Percentiles rank a stretch among this genome's conserved stretches.
These are phyloP conservation scores for Drosophila cardini DNA, from an alignment of 1,140 invertebrate genomes.

Conservation along the genomic window DNA sequence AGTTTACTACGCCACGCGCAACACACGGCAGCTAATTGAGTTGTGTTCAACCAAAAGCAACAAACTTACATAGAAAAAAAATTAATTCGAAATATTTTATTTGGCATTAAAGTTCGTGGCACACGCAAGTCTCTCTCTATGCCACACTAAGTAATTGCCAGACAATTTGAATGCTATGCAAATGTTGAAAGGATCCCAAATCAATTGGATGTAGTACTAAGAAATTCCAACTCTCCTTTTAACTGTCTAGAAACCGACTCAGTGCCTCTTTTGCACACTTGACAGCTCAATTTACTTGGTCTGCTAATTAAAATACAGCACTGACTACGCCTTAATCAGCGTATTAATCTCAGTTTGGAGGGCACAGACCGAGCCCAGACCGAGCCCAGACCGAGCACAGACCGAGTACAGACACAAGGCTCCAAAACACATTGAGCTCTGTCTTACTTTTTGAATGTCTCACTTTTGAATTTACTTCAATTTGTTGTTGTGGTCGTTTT, in stretches of 20 bases:
- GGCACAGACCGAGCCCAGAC: conserved; percentile 28
- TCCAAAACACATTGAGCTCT: conserved; percentile 13
- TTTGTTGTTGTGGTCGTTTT: conserved; percentile 9
- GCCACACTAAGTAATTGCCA: conserved; percentile 46
- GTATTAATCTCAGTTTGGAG: conserved; percentile 70
- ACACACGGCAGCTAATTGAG: conserved; percentile 68
- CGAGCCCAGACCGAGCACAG: conserved; percentile 23
- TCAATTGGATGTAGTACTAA: conserved; percentile 39
- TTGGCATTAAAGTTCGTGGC: conserved; percentile 47
- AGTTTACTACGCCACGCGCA: conserved; percentile 57
- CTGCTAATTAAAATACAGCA: conserved; percentile 55
- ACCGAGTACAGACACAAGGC: conserved; percentile 36
- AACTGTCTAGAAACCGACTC: conserved; percentile 45
- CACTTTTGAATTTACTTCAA: conserved; percentile 46
- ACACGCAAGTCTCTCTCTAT: conserved; percentile 56
- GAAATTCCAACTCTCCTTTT: conserved; percentile 11
- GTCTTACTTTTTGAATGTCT: conserved; percentile 16
- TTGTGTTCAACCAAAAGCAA: conserved; percentile 42
- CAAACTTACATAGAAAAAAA: conserved; percentile 4
- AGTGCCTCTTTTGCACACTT: conserved; percentile 57
- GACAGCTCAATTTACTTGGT: conserved; percentile 69
- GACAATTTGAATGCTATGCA: conserved; percentile 49
- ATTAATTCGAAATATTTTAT: conserved; percentile 60
- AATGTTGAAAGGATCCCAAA: conserved; percentile 44
- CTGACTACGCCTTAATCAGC: conserved; percentile 67